Evolutionary conservation across 2,888 invertebrate genomes (phyloP), one percentile per base, ranked within the genome.

Genomic region (Reticulitermes lucifugus): DNA sequence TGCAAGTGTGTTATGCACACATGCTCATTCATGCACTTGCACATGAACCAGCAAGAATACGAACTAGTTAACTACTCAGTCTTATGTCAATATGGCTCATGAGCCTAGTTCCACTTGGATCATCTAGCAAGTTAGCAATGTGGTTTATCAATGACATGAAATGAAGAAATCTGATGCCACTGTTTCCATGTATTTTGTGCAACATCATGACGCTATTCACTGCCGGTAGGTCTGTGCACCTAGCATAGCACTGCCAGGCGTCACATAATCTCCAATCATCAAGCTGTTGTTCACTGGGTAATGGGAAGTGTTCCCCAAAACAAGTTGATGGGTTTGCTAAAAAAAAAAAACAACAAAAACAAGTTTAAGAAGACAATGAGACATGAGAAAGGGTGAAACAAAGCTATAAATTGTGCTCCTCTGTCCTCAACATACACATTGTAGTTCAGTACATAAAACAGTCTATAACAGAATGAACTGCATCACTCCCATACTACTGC

Each of bases 221-320:
- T 86, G 86, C 55, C 86, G 81, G 80, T 86, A 86, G 81, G 75
- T 86, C 77, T 86, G 87, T 71, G 87, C 86, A 35, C 87, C 83
- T 25, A 88, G 87, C 88, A 92, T 91, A 87, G 91, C 92, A 88
- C 91, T 92, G 85, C 93, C 93, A 73, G 94, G 93, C 86, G 93
- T 93, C 87, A 94, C 95, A 90, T 95, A 95, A 90, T 95, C 95
- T 83, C 95, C 95, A 88, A 95, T 95, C 95, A 95, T 95, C 89
- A 95, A 91, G 90, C 94, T 95, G 89, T 94, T 93, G 91, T 94
- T 95, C 88, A 95, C 93, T 87, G 94, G 94, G 89, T 94, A 95
- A 89, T 93, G 92, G 71, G 92, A 91, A 70, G 92, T 87, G 89
- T 93, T 93, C 87, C 94, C 93, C 91, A 94, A 92, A 87, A 94